Percentiles rank a stretch among this genome's conserved stretches.
Conservation (phyloP, 2,113 vertebrate species). For the Callocephalon fimbriatum region DNA sequence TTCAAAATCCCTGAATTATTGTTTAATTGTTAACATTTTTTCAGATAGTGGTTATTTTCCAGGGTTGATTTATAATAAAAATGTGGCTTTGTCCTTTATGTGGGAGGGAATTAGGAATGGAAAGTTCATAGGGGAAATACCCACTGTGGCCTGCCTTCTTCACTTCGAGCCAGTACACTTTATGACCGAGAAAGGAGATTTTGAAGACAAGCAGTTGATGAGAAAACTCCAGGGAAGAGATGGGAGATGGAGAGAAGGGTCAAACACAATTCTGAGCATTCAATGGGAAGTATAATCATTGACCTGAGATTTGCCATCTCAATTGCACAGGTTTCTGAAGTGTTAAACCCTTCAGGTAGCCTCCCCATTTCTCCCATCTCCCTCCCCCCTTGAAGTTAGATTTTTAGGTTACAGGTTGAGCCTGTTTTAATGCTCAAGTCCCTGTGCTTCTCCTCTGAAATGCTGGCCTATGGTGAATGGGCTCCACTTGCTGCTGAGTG, state of each 20-base stretch:
- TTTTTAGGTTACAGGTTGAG: neutral
- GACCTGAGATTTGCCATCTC: neutral
- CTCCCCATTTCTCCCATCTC: neutral
- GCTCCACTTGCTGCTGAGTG: neutral
- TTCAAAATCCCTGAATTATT: slow-evolving; percentile 59
- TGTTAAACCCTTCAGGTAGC: neutral
- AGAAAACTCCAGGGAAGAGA: neutral
- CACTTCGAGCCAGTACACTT: neutral
- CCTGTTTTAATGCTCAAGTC: neutral
- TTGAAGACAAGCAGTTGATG: neutral
- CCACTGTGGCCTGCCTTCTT: neutral
- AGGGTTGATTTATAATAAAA: slow-evolving; percentile 24
- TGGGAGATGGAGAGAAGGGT: neutral
- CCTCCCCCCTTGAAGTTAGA: fast-evolving
- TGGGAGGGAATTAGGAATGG: neutral
- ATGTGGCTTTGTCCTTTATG: neutral
- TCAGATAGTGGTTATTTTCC: slow-evolving; percentile 10
- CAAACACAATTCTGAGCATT: neutral
- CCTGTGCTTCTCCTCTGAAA: neutral
- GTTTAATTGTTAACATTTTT: slow-evolving; percentile 62
- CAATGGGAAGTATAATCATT: neutral
- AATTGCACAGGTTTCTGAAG: neutral
- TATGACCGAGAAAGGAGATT: neutral
- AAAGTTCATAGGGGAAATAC: neutral
- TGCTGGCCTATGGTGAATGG: neutral